Evolutionary conservation across 2,797 vertebrate genomes (phyloP), one percentile per base, ranked within the genome.

Genomic region (Microtus agrestis): DNA sequence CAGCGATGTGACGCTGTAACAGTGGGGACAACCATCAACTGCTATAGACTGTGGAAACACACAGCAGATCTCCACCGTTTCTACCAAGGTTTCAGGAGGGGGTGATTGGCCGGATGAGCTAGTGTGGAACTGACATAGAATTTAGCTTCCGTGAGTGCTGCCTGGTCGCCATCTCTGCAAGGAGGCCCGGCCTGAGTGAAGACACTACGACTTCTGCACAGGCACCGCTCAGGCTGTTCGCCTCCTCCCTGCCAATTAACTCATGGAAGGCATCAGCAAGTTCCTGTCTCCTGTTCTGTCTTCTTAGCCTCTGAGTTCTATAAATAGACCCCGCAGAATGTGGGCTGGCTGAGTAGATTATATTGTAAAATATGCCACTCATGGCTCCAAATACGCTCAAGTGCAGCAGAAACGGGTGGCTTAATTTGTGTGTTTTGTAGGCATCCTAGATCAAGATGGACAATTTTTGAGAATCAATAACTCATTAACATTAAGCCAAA

Each of bases 361-460:
- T 86, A 31, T 78, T 87, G 63, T 87, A 87, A 96, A 97, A 69
- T 95, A 76, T 71, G 94, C 95, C 65, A 84, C 87, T 93, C 43
- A 65, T 87, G 88, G 90, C 69, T 97, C 94, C 97, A 95, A 96
- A 61, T 78, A 91, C 94, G 91, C 96, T 85, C 88, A 89, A 92
- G 85, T 73, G 29, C 67, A 90, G 7, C 91, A 97, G 97, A 95
- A 96, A 97, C 31, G 19, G n/a, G 21, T 96, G 29, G 56, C 73
- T 97, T 97, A 96, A 97, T 96, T 97, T 98, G 40, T 91, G 93
- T 89, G 56, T 69, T 84, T 96, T 97, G 97, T 95, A 96, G 84
- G 94, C 81, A 86, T 97, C 80, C 34, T 73, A 89, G 79, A 69
- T 2, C 59, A 65, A 96, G 77, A 89, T 65, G 77, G 87, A 95